A percentile compares a stretch with the other conserved stretches of the same genome.
phyloP scores from a whole-genome alignment of 2,888 invertebrate genomes.

The Catocala nupta region DNA sequence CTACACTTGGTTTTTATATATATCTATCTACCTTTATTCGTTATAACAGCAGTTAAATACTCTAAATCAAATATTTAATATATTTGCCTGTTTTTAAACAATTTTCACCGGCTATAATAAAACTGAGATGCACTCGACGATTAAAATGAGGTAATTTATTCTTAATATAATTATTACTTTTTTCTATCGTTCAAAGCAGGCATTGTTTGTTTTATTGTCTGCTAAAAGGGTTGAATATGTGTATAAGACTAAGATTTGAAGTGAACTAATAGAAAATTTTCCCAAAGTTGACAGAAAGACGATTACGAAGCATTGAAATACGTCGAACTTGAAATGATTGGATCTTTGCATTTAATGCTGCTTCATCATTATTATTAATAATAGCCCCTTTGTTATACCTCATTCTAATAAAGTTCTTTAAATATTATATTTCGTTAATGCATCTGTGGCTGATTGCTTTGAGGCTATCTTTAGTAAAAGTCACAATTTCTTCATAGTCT shows the following conservation, averaged over 20 bases:
- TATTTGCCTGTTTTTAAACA: too few species aligned
- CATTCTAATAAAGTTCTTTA: slow-evolving; percentile 20
- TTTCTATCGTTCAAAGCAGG: too few species aligned
- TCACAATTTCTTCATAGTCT: not conserved
- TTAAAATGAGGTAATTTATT: too few species aligned
- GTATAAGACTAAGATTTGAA: slow-evolving; percentile 26
- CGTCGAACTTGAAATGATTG: slow-evolving; percentile 48
- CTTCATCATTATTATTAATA: slow-evolving; percentile 45
- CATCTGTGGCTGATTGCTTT: slow-evolving; percentile 1
- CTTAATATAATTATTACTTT: too few species aligned
- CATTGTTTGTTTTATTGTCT: not conserved
- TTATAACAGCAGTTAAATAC: too few species aligned
- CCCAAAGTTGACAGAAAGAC: slow-evolving; percentile 39
- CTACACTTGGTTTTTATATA: too few species aligned
- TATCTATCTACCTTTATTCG: too few species aligned
- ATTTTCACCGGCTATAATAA: too few species aligned
- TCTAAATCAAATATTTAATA: too few species aligned
- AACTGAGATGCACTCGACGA: too few species aligned
- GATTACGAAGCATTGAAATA: slow-evolving; percentile 47
- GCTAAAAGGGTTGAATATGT: slow-evolving; percentile 1
- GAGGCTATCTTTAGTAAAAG: not conserved
- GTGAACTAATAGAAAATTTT: slow-evolving; percentile 31
- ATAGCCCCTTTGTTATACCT: slow-evolving; percentile 20
- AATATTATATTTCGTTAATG: slow-evolving; percentile 7
- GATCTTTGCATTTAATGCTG: slow-evolving; percentile 45